Base-by-base conservation (phyloP, 2,888 invertebrate species). In the Linnaemya tessellans region DNA sequence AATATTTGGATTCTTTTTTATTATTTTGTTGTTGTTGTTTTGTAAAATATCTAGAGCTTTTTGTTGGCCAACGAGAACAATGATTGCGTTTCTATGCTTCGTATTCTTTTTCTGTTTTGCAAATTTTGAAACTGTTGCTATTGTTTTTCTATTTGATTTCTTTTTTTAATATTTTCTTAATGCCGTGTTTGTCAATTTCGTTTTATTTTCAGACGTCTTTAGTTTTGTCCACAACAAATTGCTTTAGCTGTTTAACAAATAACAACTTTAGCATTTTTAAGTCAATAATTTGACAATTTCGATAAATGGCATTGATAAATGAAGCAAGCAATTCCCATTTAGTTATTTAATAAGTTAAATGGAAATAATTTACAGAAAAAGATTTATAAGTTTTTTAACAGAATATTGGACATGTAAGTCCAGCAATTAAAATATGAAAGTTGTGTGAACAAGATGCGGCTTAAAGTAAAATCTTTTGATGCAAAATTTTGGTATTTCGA, bases 1-100 rank as follows among this genome's bases (percentile, higher is more conserved):
- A 84, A 77, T 77, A 65, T 77, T 51, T 80, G 49, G 20, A 20
- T 67, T 65, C 51, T 62, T 43, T 41, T 81, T 68, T 60, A 11
- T 71, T 71, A n/a, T n/a, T 1, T 7, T 41, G 3, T 35, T 70
- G 22, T 70, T 68, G n/a, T 18, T 49, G 3, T 38, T 22, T 60
- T 4, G 4, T 35, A 13, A 35, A 51, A 35, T 56, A 71, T 54
- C 15, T 46, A 38, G 38, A 41, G 11, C n/a, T 25, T 41, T n/a
- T 65, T 25, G 54, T 2, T 30, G 56, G 11, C 35, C 13, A 4
- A 46, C 43, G 20, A 43, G 30, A 20, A 71, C 13, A 71, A 71
- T 64, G 20, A 71, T 10, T 58, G 56, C 4, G 38, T 49, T 56
- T 54, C 7, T 22, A n/a, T 51, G n/a, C 11, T 30, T 30, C n/a